These are phyloP conservation scores for Mandrillus leucophaeus DNA, from an alignment of 2,113 vertebrate species.

Conservation along the genomic window DNA sequence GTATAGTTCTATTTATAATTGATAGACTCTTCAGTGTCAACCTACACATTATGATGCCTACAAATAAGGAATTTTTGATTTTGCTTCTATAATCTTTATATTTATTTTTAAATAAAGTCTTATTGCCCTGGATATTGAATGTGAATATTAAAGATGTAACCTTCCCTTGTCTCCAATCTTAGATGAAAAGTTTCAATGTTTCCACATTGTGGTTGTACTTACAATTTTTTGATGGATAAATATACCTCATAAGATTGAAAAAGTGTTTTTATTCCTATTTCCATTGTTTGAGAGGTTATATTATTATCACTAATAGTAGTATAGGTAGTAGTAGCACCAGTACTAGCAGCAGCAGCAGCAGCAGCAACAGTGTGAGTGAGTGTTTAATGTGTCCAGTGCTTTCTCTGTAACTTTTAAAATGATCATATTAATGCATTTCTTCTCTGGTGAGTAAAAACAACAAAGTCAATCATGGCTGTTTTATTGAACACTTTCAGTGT, in stretches of 20 bases:
- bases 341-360: not conserved
- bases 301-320: not conserved
- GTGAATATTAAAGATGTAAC: not conserved
- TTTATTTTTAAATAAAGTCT: not conserved
- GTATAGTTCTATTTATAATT: not conserved
- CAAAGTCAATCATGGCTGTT: not conserved
- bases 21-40: not conserved
- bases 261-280: not conserved
- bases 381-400: not conserved
- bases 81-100: not conserved
- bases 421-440: not conserved
- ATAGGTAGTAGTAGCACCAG: not conserved
- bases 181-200: not conserved
- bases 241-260: not conserved
- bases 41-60: not conserved
- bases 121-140: not conserved
- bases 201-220: not conserved
- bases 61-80: not conserved
- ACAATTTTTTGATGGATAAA: not conserved
- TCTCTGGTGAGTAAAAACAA: not conserved
- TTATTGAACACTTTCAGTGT: not conserved
- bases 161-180: not conserved
- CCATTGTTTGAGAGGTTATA: not conserved
- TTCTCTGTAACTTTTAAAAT: not conserved
- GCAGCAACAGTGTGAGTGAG: not conserved